Percentiles rank a stretch among this genome's conserved stretches.
Evolutionary conservation across 2,113 vertebrate species (phyloP).

Genomic region (Excalfactoria chinensis): DNA sequence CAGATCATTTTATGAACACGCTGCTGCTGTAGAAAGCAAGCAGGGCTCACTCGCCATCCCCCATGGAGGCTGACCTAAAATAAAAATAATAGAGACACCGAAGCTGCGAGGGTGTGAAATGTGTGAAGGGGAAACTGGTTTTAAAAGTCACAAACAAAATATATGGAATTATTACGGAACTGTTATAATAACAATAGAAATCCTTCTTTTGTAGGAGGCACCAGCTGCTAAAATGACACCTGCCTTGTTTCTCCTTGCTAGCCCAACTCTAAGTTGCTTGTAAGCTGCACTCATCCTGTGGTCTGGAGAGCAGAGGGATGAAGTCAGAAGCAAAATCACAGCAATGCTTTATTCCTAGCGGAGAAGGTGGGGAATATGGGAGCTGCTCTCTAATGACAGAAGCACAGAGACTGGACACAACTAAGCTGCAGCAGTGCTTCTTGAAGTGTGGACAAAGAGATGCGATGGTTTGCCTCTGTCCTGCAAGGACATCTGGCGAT

Average conservation of each 20-base stretch:
- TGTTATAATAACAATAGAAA: neutral
- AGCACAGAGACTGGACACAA: neutral
- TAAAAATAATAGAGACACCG: neutral
- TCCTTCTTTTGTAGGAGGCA: neutral
- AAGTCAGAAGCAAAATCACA: neutral
- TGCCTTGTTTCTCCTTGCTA: neutral
- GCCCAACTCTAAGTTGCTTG: neutral
- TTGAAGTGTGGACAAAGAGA: neutral
- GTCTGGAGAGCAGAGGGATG: neutral
- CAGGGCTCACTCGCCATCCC: rapidly evolving
- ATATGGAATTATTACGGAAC: neutral
- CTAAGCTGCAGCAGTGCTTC: neutral
- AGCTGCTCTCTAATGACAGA: neutral
- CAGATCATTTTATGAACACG: neutral
- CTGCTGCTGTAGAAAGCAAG: neutral
- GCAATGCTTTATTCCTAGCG: neutral
- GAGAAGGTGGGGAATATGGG: neutral
- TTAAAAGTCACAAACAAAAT: neutral
- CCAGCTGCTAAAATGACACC: neutral
- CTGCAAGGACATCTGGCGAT: neutral
- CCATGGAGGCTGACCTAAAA: neutral
- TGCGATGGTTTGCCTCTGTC: neutral
- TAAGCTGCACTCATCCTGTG: neutral
- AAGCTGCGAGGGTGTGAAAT: neutral
- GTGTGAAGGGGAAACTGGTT: neutral